Base-by-base conservation (phyloP, 2,888 invertebrate species). In the Trissoscelio sp. region DNA sequence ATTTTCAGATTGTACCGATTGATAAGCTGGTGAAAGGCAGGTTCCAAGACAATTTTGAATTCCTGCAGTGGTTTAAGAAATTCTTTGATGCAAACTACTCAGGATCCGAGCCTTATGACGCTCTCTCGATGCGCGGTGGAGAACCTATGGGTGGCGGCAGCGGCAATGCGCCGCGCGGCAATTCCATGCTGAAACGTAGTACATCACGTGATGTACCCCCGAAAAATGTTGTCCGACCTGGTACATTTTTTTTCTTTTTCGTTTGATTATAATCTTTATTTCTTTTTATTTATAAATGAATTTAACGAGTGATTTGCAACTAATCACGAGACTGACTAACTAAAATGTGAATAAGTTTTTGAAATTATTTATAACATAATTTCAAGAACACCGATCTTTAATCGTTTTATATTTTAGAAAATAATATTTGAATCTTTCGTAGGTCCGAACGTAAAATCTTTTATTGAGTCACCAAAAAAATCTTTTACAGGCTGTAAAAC, bases 61-160 rank as follows among this genome's bases (percentile, higher is more conserved):
- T 99, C 94, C 96, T 99, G 89, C 99, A 99, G 94, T 99, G 99
- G 99, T 99, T 99, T 94, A 99, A 99, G 95, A 99, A 99, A 92
- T 99, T 99, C 94, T 99, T 99, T 93, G 99, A 99, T 93, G 99
- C 99, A 87, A 99, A 99, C 94, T 99, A 99, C 93, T 96, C 96
- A 92, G 98, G 98, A 91, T 94, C 95, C 90, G 97, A 97, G 85
- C 86, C 87, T 55, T 99, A 99, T 92, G 97, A 98, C 93, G 96
- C 99, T 75, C 92, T 97, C 89, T 95, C 94, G 84, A 96, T 96
- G 89, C 94, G 99, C 87, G 96, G 96, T 89, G 97, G 97, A 87
- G 96, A 96, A 90, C 93, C 94, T 69, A 95, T 97, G 95, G 97
- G 97, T 87, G 94, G 94, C 89, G 95, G 95, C 84, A 92, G 93